These are phyloP conservation scores for Coptotermes formosanus DNA, from an alignment of 1,140 invertebrate genomes.

Conservation along the genomic window DNA sequence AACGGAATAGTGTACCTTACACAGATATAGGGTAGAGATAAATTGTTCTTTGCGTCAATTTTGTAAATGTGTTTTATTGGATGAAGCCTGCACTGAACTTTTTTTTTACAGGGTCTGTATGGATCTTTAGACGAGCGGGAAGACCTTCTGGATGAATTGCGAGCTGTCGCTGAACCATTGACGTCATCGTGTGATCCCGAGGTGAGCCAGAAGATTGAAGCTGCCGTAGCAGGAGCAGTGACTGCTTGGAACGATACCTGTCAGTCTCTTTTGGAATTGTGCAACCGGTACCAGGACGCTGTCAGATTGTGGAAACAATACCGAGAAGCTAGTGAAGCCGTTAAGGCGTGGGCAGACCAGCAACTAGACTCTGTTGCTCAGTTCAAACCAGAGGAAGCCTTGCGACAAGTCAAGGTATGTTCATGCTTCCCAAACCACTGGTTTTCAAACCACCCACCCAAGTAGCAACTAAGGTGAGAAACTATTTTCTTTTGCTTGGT, in stretches of 20 bases:
- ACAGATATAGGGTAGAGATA: too few relatives aligned
- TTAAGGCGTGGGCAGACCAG: slow-evolving; percentile 68
- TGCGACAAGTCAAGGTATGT: slow-evolving; percentile 64
- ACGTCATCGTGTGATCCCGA: slow-evolving; percentile 64
- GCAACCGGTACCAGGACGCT: slow-evolving; percentile 69
- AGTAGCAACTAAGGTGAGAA: too few relatives aligned
- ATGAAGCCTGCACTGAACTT: too few relatives aligned
- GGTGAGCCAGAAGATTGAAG: slow-evolving; percentile 65
- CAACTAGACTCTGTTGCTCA: slow-evolving; percentile 63
- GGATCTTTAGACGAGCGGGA: slow-evolving; percentile 65
- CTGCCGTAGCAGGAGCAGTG: slow-evolving; percentile 70
- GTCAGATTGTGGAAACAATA: slow-evolving; percentile 75
- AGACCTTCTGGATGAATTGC: slow-evolving; percentile 66
- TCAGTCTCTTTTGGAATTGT: slow-evolving; percentile 67
- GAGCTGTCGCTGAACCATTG: slow-evolving; percentile 65
- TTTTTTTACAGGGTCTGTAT: slow-evolving; percentile 53
- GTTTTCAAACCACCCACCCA: neutral
- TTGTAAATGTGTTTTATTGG: too few relatives aligned
- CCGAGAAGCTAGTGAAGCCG: slow-evolving; percentile 68
- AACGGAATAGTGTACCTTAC: too few relatives aligned
- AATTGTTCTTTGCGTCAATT: too few relatives aligned
- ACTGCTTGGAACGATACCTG: slow-evolving; percentile 73
- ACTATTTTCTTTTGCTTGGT: too few relatives aligned
- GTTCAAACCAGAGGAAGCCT: slow-evolving; percentile 58
- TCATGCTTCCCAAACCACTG: neutral